Base-by-base conservation (phyloP, 1,140 invertebrate genomes). In the Tenebrio molitor region DNA sequence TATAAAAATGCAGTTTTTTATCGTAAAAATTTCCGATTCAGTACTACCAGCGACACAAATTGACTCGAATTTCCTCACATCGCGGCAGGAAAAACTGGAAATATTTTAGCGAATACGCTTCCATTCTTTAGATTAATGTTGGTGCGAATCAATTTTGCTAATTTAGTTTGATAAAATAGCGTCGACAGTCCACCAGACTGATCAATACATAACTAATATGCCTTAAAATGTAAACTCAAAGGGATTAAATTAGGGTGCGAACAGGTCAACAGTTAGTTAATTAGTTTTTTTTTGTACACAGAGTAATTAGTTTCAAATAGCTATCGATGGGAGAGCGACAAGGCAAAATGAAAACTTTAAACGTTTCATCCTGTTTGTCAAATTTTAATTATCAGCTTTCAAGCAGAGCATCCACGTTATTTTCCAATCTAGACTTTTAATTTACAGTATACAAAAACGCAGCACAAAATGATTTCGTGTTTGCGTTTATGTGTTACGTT, bases 221-320 rank as follows among this genome's bases (percentile, higher is more conserved):
- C 25, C 25, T 39, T 39, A n/a, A 39, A 12, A 39, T 7, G 36
- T 6, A 33, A 58, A 29, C 29, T 23, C 29, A 58, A 10, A 14
- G 50, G 50, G 50, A 58, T 23, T 14, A 34, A 29, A 58, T 58
- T 58, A 58, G 50, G 50, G 50, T 58, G 50, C 23, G 50, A 21
- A 14, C 50, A 14, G 21, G 46, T 25, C 50, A 29, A n/a, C 50
- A 58, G 21, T 25, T 33, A 25, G 19, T 58, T 58, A 58, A 58
- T 58, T 50, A 50, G 21, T 14, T 58, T 58, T 58, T 53, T 29
- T 29, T 14, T 17, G 10, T 33, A 39, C 7, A 7, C 6, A 10
- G 29, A 33, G 29, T 33, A 33, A 33, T 33, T 33, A 33, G 10
- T 4, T 33, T 33, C 29, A 33, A 33, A 33, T 33, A 33, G 29